These are phyloP conservation scores for Wiebesia pumilae DNA, from an alignment of 1,140 invertebrate genomes.

Conservation along the genomic window DNA sequence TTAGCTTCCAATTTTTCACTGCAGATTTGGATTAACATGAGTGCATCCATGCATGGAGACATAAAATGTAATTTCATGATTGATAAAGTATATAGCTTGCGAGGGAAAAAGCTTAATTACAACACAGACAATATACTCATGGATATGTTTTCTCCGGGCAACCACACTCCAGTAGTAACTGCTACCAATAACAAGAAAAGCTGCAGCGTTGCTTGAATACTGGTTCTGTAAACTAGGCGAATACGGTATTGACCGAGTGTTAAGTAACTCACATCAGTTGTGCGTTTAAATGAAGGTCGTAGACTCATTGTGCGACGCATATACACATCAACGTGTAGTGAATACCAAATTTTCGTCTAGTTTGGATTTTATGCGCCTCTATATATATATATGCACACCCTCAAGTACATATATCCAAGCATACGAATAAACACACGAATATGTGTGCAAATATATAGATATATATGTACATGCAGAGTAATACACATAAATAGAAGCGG, in stretches of 20 bases:
- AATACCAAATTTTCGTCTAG: constrained; percentile 49
- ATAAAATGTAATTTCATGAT: constrained; percentile 29
- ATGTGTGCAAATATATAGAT: no score
- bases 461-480: background rate
- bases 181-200: background rate
- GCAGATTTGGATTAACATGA: constrained; percentile 9
- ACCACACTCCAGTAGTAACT: background rate
- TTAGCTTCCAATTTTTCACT: background rate
- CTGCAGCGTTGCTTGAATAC: background rate
- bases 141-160: background rate
- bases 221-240: background rate
- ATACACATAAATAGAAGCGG: background rate
- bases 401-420: no score
- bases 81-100: background rate
- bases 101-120: background rate
- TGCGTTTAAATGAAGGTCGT: background rate
- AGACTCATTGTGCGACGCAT: background rate
- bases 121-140: background rate
- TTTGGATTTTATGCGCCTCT: background rate
- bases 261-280: constrained; percentile 13
- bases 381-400: background rate
- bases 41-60: background rate
- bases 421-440: no score
- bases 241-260: constrained; percentile 40
- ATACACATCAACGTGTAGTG: constrained; percentile 42